Percentiles rank a stretch among this genome's conserved stretches.
These are phyloP conservation scores for Napeogenes sylphis DNA, from an alignment of 2,888 invertebrate genomes.

Conservation along the genomic window DNA sequence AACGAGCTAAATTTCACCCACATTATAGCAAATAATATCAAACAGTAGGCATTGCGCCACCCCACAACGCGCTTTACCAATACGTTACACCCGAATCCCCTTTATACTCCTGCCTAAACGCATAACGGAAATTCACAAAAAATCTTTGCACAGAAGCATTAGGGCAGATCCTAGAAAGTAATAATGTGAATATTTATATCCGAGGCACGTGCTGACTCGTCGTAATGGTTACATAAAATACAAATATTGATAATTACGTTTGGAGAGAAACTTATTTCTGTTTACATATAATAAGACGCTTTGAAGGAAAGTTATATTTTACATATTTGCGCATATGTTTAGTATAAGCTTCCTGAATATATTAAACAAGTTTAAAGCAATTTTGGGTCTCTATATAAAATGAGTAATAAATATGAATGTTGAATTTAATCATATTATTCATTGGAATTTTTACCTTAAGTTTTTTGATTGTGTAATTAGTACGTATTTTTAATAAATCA, in stretches of 20 bases:
- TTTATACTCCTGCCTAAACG: conserved; percentile 62
- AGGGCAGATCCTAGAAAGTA: conserved; percentile 52
- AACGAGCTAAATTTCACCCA: conserved; percentile 74
- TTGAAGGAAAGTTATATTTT: conserved; percentile 26
- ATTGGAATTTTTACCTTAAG: too few relatives aligned
- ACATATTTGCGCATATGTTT: conserved; percentile 20
- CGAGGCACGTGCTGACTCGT: conserved; percentile 69
- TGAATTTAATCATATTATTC: neutral
- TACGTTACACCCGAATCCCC: conserved; percentile 69
- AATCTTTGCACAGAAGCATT: conserved; percentile 50
- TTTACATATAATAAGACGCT: conserved; percentile 36
- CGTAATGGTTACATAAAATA: conserved; percentile 67
- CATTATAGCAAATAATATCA: conserved; percentile 75
- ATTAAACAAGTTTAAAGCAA: conserved; percentile 10
- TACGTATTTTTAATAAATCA: too few relatives aligned
- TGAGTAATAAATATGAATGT: conserved; percentile 6
- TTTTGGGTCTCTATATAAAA: neutral
- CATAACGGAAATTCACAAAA: conserved; percentile 69
- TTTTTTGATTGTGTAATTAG: too few relatives aligned
- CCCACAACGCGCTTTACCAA: conserved; percentile 60
- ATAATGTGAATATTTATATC: conserved; percentile 76
- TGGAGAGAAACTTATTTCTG: conserved; percentile 39
- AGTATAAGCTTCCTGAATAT: conserved; percentile 14
- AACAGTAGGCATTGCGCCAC: conserved; percentile 68
- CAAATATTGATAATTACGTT: conserved; percentile 69